phyloP scores from a whole-genome alignment of 2,888 invertebrate species.

The Andrena hattorfiana region DNA sequence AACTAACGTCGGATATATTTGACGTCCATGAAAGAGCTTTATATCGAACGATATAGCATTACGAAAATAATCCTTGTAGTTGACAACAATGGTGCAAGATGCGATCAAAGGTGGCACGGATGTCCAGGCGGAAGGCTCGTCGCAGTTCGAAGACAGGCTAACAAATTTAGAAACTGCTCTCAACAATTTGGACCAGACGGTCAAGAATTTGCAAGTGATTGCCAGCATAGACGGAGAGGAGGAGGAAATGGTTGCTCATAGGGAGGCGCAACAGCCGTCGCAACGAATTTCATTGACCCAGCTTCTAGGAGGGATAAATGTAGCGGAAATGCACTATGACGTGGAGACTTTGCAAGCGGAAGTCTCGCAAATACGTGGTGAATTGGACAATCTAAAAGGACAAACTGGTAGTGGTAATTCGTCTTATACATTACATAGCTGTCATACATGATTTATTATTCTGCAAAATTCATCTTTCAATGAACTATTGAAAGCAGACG shows the following conservation, averaged over 20 bases:
- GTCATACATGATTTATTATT: not conserved
- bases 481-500: too few relatives aligned
- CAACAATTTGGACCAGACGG: slow-evolving; percentile 34
- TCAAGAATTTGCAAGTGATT: slow-evolving; percentile 55
- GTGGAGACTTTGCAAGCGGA: slow-evolving; percentile 63
- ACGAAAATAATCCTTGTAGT: slow-evolving; percentile 44
- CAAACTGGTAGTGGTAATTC: slow-evolving; percentile 30
- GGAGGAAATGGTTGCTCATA: not conserved
- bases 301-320: slow-evolving; percentile 56
- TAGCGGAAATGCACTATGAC: slow-evolving; percentile 64
- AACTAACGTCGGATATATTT: too few relatives aligned
- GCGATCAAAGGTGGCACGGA: slow-evolving; percentile 63
- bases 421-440: not conserved
- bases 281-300: slow-evolving; percentile 42
- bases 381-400: slow-evolving; percentile 55
- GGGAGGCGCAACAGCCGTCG: not conserved
- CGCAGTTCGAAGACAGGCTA: slow-evolving; percentile 82
- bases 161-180: slow-evolving; percentile 66
- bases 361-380: slow-evolving; percentile 56
- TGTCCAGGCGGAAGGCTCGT: slow-evolving; percentile 79
- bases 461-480: too few relatives aligned
- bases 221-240: not conserved
- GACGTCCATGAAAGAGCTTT: too few relatives aligned
- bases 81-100: slow-evolving; percentile 76
- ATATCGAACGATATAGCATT: not conserved